phyloP scores from a whole-genome alignment of 2,888 invertebrate genomes.

The Heliconius cydno region DNA sequence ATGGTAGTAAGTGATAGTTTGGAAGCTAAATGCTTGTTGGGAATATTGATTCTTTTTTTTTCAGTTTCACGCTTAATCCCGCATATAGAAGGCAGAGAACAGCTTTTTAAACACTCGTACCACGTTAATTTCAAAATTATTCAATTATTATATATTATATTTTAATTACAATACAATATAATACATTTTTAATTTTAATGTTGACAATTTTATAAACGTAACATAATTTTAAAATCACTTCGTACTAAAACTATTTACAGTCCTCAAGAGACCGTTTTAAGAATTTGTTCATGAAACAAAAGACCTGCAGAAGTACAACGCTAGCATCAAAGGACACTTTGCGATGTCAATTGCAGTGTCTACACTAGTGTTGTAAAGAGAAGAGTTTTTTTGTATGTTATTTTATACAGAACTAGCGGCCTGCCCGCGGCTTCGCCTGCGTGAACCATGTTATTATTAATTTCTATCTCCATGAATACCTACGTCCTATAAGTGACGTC shows the following conservation, averaged over 20 bases:
- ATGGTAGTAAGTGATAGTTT: conserved; percentile 1
- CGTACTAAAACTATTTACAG: conserved; percentile 2
- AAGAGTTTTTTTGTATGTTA: neutral
- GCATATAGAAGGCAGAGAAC: too few species aligned
- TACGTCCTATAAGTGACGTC: too few species aligned
- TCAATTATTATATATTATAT: too few species aligned
- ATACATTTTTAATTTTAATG: neutral
- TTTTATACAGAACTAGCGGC: neutral
- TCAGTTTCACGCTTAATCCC: too few species aligned
- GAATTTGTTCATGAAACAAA: conserved; percentile 3
- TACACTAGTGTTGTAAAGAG: neutral
- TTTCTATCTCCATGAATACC: too few species aligned
- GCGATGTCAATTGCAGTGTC: conserved; percentile 10
- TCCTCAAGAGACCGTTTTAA: neutral
- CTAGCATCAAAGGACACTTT: conserved; percentile 4
- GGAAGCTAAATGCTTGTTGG: neutral
- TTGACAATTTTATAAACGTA: neutral
- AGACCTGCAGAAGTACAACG: neutral
- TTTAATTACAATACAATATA: too few species aligned
- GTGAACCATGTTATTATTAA: too few species aligned
- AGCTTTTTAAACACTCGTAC: too few species aligned
- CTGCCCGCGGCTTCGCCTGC: too few species aligned
- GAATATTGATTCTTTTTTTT: neutral
- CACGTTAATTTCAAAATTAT: too few species aligned
- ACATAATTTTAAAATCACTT: conserved; percentile 2